phyloP scores from a whole-genome alignment of 2,113 vertebrate genomes.

The Aegotheles bennettii region DNA sequence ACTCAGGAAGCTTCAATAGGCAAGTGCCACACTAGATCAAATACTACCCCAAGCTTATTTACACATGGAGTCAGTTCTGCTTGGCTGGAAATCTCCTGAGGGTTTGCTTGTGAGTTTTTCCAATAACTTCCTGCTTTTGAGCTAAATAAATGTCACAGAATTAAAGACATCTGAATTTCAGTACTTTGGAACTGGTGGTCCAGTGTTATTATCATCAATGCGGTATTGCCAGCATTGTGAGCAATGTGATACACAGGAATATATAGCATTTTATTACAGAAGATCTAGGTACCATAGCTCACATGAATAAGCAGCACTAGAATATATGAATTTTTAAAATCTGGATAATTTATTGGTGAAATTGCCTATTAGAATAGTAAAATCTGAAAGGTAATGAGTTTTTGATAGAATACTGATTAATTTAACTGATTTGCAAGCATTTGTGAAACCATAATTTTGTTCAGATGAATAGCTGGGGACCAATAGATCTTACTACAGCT shows the following conservation, averaged over 20 bases:
- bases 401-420: neutral
- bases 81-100: neutral
- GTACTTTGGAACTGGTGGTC: neutral
- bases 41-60: neutral
- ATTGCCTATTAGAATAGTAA: neutral
- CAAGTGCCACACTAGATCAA: neutral
- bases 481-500: neutral
- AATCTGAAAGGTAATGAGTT: neutral
- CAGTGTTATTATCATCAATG: neutral
- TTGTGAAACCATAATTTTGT: neutral
- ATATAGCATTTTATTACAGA: neutral
- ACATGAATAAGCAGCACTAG: neutral
- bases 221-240: neutral
- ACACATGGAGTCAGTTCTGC: neutral
- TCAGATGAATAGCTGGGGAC: neutral
- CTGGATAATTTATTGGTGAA: neutral
- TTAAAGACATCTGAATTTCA: neutral
- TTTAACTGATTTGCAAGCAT: neutral
- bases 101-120: neutral
- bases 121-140: neutral
- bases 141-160: neutral
- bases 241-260: neutral
- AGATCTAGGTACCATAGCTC: neutral
- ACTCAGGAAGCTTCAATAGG: neutral
- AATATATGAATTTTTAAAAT: neutral